Base-by-base conservation (phyloP, 2,797 vertebrate species). In the Pogonophryne albipinna region DNA sequence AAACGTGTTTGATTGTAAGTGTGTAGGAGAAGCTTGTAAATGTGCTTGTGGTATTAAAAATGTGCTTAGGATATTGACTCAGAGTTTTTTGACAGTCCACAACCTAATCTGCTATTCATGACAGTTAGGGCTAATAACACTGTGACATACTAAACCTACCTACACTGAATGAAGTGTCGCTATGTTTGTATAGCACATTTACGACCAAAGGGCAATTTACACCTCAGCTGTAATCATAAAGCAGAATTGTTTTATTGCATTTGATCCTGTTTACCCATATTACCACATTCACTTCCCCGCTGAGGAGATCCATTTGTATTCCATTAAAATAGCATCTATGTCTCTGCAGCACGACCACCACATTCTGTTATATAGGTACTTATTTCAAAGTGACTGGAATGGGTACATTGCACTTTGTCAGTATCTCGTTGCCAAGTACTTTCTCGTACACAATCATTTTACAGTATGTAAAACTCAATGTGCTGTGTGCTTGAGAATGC, bases 31-130 rank as follows among this genome's bases (percentile, higher is more conserved):
- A 56, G 82, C 67, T 66, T 84, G 63, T 45, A 82, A 81, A 84
- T 82, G 70, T 63, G 71, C 60, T 74, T 53, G 45, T 31, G 64
- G 71, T 67, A 74, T 85, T 90, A 88, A 85, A 82, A 76, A 83
- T 78, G 46, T 66, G 63, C 66, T 41, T 41, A 57, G 74, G 79
- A 69, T 79, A 83, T 77, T 76, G 64, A 88, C 66, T 79, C 74
- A 78, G 77, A 84, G 66, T 57, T 47, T 85, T 78, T 57, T 79
- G 79, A 86, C 49, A 79, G 78, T 83, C 68, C 66, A 82, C 71
- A 74, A 73, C 72, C 73, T 83, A 86, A 85, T 86, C 79, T 84
- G 57, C 14, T 78, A 82, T 85, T 88, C 73, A 76, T 88, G 87
- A 75, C 67, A 84, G 83, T 75, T 63, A 16, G 59, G 51, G 71